These are phyloP conservation scores for Leptodactylus fallax DNA, from an alignment of 2,797 vertebrate genomes.

Conservation along the genomic window DNA sequence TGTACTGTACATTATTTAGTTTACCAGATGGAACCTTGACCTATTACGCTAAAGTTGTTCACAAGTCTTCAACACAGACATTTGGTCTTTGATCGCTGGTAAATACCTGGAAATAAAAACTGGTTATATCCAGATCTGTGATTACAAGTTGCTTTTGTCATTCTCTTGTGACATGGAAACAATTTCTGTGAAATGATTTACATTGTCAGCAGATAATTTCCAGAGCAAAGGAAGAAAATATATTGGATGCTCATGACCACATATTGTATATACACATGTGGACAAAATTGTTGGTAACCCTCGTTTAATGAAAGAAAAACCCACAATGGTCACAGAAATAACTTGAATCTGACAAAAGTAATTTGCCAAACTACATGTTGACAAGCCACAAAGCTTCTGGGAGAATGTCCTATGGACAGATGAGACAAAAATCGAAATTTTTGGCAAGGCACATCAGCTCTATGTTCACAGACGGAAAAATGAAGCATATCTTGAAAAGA, in stretches of 20 bases:
- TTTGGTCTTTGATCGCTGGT: constrained; percentile 48
- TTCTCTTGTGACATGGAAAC: constrained; percentile 21
- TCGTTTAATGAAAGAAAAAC: no score
- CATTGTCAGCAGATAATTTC: background rate
- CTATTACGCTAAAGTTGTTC: constrained; percentile 1
- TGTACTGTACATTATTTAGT: background rate
- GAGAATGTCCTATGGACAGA: no score
- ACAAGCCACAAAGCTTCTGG: no score
- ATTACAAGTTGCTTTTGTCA: constrained; percentile 4
- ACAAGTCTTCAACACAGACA: constrained; percentile 26
- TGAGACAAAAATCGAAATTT: no score
- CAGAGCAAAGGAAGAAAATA: background rate
- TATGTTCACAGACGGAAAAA: no score
- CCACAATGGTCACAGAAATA: no score
- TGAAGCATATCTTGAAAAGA: no score
- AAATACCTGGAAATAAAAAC: constrained; percentile 44
- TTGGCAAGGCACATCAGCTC: no score
- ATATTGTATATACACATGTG: no score
- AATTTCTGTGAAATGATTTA: constrained; percentile 24
- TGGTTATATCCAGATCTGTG: constrained; percentile 46
- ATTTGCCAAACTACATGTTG: no score
- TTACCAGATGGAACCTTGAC: constrained; percentile 30
- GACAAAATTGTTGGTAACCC: no score
- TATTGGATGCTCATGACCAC: background rate
- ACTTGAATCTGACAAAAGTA: no score